Evolutionary conservation across 2,888 invertebrate species (phyloP).

Genomic region (Operophtera brumata): DNA sequence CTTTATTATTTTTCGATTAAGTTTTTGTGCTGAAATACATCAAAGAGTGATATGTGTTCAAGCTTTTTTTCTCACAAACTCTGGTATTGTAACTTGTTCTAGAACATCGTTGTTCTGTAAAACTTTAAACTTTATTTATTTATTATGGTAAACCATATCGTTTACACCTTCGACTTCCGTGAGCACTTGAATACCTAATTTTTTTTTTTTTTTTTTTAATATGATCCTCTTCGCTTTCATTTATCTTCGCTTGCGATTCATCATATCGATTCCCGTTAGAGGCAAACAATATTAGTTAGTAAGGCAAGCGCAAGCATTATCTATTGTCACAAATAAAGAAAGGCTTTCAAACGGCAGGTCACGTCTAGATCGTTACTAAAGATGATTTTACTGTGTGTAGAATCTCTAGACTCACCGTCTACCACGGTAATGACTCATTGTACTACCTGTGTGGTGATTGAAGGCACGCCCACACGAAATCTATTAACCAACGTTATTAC

Average conservation of each 20-base stretch:
- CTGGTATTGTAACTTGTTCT: neutral
- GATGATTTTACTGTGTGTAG: conserved; percentile 18
- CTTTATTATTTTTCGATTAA: conserved; percentile 68
- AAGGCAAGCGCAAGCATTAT: conserved; percentile 16
- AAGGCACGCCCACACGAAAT: conserved; percentile 58
- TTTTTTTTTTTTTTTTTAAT: neutral
- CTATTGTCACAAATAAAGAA: conserved; percentile 30
- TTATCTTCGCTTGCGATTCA: conserved; percentile 9
- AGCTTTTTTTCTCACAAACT: conserved; percentile 10
- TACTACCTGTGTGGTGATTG: conserved; percentile 50
- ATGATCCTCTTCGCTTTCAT: neutral
- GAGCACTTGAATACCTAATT: neutral
- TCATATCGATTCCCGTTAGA: conserved; percentile 24
- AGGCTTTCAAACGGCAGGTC: conserved; percentile 49
- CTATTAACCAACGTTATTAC: conserved; percentile 46
- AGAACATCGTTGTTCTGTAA: neutral
- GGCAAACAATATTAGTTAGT: conserved; percentile 20
- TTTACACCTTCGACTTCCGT: neutral
- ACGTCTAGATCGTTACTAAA: conserved; percentile 44
- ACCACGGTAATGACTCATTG: conserved; percentile 59
- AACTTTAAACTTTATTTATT: neutral
- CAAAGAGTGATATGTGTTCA: conserved; percentile 5
- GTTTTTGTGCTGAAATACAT: conserved; percentile 43
- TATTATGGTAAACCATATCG: neutral
- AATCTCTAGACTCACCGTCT: conserved; percentile 41